Conservation (phyloP, 1,140 invertebrate genomes). For the Drosophila watanabei region DNA sequence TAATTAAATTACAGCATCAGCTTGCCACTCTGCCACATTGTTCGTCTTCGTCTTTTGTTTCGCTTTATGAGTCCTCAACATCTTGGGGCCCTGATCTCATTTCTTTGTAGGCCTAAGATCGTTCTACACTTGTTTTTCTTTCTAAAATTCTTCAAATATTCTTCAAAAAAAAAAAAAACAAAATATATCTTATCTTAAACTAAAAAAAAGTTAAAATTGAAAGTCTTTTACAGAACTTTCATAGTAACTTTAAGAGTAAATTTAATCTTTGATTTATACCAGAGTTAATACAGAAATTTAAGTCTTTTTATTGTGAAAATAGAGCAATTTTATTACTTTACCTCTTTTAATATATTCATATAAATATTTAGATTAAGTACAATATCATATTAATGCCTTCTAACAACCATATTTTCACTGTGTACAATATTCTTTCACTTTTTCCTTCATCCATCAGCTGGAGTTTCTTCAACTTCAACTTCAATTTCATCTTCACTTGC, state of each 20-base stretch:
- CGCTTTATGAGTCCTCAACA: constrained; percentile 31
- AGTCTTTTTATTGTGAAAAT: too few species aligned
- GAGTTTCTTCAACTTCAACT: constrained; percentile 15
- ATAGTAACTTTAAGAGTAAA: too few species aligned
- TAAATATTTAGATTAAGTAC: neutral
- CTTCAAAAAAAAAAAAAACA: too few species aligned
- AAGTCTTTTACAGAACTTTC: too few species aligned
- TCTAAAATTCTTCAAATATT: too few species aligned
- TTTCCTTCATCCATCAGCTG: neutral
- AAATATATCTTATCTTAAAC: too few species aligned
- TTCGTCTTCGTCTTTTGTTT: constrained; percentile 35
- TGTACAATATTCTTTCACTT: constrained; percentile 6
- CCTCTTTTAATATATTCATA: neutral
- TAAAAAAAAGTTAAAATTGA: too few species aligned
- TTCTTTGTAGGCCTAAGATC: constrained; percentile 37
- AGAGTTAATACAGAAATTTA: too few species aligned
- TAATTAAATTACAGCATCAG: constrained; percentile 65
- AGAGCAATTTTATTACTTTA: too few species aligned
- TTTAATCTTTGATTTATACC: too few species aligned
- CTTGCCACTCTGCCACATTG: constrained; percentile 31
- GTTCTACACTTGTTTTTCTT: constrained; percentile 7
- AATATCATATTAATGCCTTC: neutral
- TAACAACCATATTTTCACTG: neutral
- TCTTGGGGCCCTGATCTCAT: constrained; percentile 73
- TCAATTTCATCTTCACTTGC: constrained; percentile 20